These are phyloP conservation scores for Nipponacmea schrenckii DNA, from an alignment of 2,888 invertebrate species.

Conservation along the genomic window DNA sequence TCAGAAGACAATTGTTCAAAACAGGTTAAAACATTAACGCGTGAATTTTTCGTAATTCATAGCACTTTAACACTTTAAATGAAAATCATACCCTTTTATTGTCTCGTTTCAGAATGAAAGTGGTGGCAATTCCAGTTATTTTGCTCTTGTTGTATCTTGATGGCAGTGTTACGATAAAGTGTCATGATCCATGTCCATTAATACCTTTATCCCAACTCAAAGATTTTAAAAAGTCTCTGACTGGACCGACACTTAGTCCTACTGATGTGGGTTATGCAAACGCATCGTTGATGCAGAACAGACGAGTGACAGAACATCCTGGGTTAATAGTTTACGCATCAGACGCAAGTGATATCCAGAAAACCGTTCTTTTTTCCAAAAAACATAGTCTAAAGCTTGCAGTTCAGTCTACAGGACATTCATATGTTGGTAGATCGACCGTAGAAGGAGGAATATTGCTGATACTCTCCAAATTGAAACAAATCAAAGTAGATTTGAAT, in stretches of 20 bases:
- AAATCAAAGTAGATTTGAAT: background rate
- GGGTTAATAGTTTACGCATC: conserved; percentile 20
- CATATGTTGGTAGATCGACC: background rate
- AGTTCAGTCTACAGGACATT: background rate
- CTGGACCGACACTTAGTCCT: background rate
- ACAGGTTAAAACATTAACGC: too few species aligned
- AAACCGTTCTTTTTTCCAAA: conserved; percentile 12
- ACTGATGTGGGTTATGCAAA: conserved; percentile 8
- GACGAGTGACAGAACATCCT: conserved; percentile 22
- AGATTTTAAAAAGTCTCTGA: background rate
- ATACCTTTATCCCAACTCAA: background rate
- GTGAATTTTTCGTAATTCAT: too few species aligned
- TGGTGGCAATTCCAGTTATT: too few species aligned
- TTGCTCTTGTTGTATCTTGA: too few species aligned
- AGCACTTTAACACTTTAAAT: too few species aligned
- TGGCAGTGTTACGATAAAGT: background rate
- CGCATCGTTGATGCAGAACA: conserved; percentile 22
- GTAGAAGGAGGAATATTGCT: background rate
- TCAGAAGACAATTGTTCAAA: too few species aligned
- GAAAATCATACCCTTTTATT: too few species aligned
- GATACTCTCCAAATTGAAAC: background rate
- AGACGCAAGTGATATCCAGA: conserved; percentile 35
- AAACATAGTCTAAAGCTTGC: background rate
- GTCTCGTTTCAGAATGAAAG: too few species aligned
- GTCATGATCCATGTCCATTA: background rate